phyloP scores from a whole-genome alignment of 2,797 vertebrate species.

The Sebastiscus tertius region DNA sequence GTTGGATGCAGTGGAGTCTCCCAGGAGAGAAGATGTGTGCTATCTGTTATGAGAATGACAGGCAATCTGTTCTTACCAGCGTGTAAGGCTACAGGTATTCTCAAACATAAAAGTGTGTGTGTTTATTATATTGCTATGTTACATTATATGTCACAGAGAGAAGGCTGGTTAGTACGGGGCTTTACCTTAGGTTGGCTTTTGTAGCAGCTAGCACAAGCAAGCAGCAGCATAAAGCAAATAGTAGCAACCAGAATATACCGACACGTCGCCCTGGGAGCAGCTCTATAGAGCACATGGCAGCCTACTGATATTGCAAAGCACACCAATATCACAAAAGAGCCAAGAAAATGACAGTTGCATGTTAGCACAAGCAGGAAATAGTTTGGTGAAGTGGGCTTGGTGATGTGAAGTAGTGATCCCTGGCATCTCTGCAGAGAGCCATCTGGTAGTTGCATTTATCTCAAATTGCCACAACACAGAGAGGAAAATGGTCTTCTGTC shows the following conservation, averaged over 20 bases:
- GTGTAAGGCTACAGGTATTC: not conserved
- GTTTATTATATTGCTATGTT: not conserved
- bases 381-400: not conserved
- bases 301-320: not conserved
- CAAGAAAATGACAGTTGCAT: constrained; percentile 7
- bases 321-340: not conserved
- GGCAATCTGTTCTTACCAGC: constrained; percentile 22
- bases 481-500: constrained; percentile 1
- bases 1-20: constrained; percentile 11
- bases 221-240: not conserved
- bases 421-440: constrained; percentile 1
- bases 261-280: not conserved
- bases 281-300: not conserved
- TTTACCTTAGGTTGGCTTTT: not conserved
- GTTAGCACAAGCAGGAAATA: not conserved
- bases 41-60: constrained; percentile 27
- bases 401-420: not conserved
- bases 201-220: not conserved
- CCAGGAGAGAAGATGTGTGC: constrained; percentile 23
- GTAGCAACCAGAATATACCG: not conserved
- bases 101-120: constrained; percentile 4
- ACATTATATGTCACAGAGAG: not conserved
- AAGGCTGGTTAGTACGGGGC: not conserved
- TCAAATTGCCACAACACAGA: constrained; percentile 9
- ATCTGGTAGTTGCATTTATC: constrained; percentile 5